These are phyloP conservation scores for Leontopithecus rosalia DNA, from an alignment of 2,797 vertebrate species.

Conservation along the genomic window DNA sequence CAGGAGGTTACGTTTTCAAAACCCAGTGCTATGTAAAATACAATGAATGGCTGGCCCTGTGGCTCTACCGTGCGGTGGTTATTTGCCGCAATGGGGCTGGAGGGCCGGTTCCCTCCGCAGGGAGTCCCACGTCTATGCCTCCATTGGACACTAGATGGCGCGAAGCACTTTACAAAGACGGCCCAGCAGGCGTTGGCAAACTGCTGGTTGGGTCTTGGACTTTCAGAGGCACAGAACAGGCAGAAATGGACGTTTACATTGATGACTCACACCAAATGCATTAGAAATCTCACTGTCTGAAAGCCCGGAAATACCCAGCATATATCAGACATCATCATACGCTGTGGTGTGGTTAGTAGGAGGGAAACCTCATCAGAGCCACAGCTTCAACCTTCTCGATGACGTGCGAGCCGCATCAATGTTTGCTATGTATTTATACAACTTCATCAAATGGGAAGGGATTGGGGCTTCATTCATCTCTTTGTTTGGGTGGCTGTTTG, in stretches of 20 bases:
- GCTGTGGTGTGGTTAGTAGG: no score
- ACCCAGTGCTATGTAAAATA: fast-evolving
- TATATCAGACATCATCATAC: background rate
- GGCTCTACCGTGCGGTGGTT: fast-evolving
- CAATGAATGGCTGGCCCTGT: background rate
- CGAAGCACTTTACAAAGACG: constrained; percentile 58
- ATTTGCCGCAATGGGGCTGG: background rate
- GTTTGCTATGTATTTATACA: background rate
- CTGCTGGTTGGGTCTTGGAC: background rate
- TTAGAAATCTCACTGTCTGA: background rate
- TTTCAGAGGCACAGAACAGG: background rate
- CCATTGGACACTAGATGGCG: constrained; percentile 81
- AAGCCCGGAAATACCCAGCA: background rate
- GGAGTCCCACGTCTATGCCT: background rate
- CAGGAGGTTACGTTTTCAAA: background rate
- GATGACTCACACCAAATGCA: background rate
- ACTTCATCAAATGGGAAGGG: background rate
- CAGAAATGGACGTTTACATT: background rate
- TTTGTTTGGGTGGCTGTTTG: background rate
- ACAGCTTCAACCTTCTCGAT: background rate
- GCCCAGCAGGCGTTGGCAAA: background rate
- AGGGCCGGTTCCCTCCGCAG: background rate
- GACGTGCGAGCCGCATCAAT: fast-evolving
- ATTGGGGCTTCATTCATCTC: background rate
- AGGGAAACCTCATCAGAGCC: background rate